Conservation (phyloP, 2,113 vertebrate species). For the Microtus ochrogaster region DNA sequence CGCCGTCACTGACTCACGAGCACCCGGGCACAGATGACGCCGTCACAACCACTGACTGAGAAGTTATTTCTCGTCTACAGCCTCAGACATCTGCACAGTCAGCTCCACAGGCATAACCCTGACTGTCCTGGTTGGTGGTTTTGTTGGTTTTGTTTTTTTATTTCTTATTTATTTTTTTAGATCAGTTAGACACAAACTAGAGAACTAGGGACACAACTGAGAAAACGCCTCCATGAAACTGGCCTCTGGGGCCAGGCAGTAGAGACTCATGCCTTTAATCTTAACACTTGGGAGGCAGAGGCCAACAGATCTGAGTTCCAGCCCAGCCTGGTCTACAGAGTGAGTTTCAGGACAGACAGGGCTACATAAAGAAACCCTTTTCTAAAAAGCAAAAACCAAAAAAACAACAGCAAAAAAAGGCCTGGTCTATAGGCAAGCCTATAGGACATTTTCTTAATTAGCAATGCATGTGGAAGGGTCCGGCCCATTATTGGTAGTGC, state of each 20-base stretch:
- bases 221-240: too few species aligned
- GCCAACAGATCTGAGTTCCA: not conserved
- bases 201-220: not conserved
- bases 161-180: not conserved
- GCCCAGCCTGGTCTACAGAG: not conserved
- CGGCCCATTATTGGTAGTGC: not conserved
- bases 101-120: rapidly evolving
- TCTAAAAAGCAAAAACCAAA: not conserved
- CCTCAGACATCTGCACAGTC: not conserved
- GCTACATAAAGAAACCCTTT: not conserved
- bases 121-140: not conserved
- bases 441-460: not conserved
- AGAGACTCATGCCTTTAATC: not conserved
- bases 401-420: too few species aligned
- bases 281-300: not conserved
- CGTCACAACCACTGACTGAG: not conserved
- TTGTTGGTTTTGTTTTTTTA: not conserved
- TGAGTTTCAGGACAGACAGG: not conserved
- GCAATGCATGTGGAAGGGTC: too few species aligned
- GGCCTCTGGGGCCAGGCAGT: not conserved
- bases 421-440: not conserved
- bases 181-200: not conserved
- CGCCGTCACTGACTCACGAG: too few species aligned
- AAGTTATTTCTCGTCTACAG: too few species aligned
- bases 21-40: too few species aligned